These are phyloP conservation scores for Zaprionus kolodkinae DNA, from an alignment of 1,140 invertebrate species.

Conservation along the genomic window DNA sequence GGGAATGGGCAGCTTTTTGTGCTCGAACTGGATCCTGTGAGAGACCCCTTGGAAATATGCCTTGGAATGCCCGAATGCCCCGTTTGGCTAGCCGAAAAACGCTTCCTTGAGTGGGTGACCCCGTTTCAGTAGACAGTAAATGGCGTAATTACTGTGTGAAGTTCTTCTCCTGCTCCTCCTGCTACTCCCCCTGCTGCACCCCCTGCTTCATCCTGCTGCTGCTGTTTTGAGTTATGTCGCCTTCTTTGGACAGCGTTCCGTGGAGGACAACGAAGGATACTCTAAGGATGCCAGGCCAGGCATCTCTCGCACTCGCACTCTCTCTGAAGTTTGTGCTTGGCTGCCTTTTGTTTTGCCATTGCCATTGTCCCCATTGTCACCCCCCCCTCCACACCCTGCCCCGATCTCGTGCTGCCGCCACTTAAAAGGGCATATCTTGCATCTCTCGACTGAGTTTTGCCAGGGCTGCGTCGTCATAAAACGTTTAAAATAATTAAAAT, in stretches of 20 bases:
- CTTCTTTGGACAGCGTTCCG: conserved; percentile 35
- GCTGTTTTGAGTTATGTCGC: conserved; percentile 78
- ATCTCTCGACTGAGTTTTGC: conserved; percentile 27
- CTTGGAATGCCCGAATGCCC: conserved; percentile 17
- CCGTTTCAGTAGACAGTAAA: conserved; percentile 73
- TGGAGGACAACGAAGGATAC: conserved; percentile 31
- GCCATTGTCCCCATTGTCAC: conserved; percentile 64
- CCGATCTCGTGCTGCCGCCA: too few relatives aligned
- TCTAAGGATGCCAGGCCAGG: conserved; percentile 6
- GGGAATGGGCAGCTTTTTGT: conserved; percentile 32
- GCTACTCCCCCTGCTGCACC: conserved; percentile 8
- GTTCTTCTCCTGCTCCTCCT: conserved; percentile 24
- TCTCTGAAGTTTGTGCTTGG: conserved; percentile 44
- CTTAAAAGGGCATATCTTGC: conserved; percentile 60
- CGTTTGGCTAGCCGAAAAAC: conserved; percentile 54
- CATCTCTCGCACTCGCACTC: too few relatives aligned
- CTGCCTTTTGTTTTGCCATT: conserved; percentile 68
- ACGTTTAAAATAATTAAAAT: conserved; percentile 84
- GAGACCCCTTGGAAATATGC: not conserved
- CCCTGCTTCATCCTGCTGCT: conserved; percentile 10
- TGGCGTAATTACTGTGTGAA: conserved; percentile 81
- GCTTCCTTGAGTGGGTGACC: conserved; percentile 72
- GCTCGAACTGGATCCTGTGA: not conserved
- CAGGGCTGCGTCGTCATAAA: conserved; percentile 63
- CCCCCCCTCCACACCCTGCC: not conserved